Evolutionary conservation across 2,797 vertebrate genomes (phyloP).

Genomic region (Huso huso): DNA sequence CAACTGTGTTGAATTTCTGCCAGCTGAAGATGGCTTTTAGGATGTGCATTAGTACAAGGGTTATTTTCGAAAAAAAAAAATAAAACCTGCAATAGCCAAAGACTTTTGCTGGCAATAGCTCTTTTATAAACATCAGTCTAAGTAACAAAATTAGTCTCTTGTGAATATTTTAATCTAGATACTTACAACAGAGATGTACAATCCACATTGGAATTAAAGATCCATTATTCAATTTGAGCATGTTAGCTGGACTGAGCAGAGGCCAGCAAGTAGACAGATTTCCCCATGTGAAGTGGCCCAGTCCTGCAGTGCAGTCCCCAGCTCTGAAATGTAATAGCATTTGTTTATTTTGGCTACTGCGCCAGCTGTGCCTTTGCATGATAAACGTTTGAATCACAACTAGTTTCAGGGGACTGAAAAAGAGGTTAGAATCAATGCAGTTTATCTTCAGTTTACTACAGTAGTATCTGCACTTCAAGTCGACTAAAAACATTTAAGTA

Average conservation of each 20-base stretch:
- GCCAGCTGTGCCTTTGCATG: neutral
- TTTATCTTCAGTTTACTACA: no score
- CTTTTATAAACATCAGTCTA: slow-evolving; percentile 6
- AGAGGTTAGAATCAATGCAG: no score
- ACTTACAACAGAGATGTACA: neutral
- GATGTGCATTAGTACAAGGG: neutral
- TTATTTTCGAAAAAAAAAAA: neutral
- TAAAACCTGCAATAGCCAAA: neutral
- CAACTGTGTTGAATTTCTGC: neutral
- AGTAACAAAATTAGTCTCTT: slow-evolving; percentile 3
- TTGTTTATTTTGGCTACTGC: neutral
- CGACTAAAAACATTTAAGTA: no score
- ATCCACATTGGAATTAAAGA: neutral
- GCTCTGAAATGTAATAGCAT: neutral
- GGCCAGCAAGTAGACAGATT: neutral
- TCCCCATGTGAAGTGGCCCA: neutral
- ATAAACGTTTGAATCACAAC: no score
- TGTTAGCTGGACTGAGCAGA: neutral
- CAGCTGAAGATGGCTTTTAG: neutral
- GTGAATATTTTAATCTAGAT: slow-evolving; percentile 3
- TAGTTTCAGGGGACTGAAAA: no score
- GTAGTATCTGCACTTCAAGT: no score
- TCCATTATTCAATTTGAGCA: neutral
- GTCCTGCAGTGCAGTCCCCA: neutral
- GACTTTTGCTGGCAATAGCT: neutral